Evolutionary conservation across 2,888 invertebrate genomes (phyloP).

Genomic region (Drosophila picticornis): DNA sequence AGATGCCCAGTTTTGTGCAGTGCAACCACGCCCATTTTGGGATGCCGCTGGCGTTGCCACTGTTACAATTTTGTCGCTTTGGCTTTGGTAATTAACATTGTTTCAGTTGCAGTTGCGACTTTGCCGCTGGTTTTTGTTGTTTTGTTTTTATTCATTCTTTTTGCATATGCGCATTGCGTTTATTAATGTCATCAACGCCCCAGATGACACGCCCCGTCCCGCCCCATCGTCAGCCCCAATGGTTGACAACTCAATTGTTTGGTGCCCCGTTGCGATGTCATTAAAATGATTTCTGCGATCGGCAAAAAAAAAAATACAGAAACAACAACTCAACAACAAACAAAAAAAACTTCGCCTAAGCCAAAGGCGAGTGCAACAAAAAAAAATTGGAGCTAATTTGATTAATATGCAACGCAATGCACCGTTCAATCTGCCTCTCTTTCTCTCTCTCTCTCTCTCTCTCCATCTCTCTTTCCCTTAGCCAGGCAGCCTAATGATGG

Average conservation of each 20-base stretch:
- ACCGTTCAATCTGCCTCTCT: conserved; percentile 3
- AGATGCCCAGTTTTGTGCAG: conserved; percentile 21
- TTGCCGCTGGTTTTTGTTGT: conserved; percentile 8
- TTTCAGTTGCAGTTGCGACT: conserved; percentile 43
- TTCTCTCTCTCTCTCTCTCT: not conserved
- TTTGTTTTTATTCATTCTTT: conserved; percentile 18
- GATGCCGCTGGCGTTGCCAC: conserved; percentile 63
- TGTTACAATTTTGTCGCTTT: conserved; percentile 77
- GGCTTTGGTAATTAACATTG: conserved; percentile 64
- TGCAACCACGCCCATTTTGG: conserved; percentile 35
- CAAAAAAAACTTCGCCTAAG: conserved; percentile 55
- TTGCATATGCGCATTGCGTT: conserved; percentile 69
- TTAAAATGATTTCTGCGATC: conserved; percentile 74
- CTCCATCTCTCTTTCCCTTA: not conserved
- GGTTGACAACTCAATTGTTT: conserved; percentile 79
- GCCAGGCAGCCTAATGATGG: conserved; percentile 77
- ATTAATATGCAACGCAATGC: conserved; percentile 77
- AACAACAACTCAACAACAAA: conserved; percentile 13
- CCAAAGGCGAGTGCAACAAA: conserved; percentile 45
- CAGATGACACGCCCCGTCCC: conserved; percentile 28
- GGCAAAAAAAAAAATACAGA: conserved; percentile 12
- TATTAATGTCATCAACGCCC: conserved; percentile 78
- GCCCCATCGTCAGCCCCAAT: conserved; percentile 7
- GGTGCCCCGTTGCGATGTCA: conserved; percentile 41
- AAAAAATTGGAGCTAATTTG: conserved; percentile 79